Base-by-base conservation (phyloP, 1,140 invertebrate species). In the Aporrectodea caliginosa region DNA sequence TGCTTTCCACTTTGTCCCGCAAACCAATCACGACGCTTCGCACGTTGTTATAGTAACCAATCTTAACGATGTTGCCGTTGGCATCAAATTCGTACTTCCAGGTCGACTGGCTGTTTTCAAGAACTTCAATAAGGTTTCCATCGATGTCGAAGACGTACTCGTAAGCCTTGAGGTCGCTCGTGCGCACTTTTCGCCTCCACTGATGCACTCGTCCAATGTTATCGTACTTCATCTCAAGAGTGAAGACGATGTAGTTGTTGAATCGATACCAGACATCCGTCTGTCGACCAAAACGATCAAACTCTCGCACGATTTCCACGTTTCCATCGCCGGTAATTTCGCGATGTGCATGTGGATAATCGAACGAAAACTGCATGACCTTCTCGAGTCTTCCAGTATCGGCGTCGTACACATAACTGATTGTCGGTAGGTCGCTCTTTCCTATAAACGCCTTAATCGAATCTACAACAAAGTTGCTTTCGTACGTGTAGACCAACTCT, bases 31-130 rank as follows among this genome's bases (percentile, higher is more conserved):
- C 93, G 1, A 97, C 89, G 2, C 94, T 93, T 84, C 95, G 94
- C 80, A 94, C 83, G 80, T 95, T 93, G 1, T 94, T 94, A 82
- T 94, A 92, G 83, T 96, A 94, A 1, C 94, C 83, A 16, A 97
- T 92, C 1, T 93, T 93, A 71, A 96, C 93, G 1, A 95, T 92
- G 86, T 98, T 98, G 35, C 96, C 95, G 86, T 98, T 98, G 83
- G 96, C 94, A 89, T 98, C 96, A 86, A 97, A 98, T 0, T 94
- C 91, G 86, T 96, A 98, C 83, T 95, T 95, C 95, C 95, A 98
- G 0, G 94, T 94, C 82, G 95, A 94, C 83, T 92, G 92, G 0
- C 93, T 94, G 16, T 94, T 94, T 27, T 96, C 92, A 2, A 84
- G 78, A 12, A 88, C 84, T 73, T 87, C 86, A 2, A 85, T 82